Evolutionary conservation across 2,113 vertebrate species (phyloP), one percentile per base, ranked within the genome.

Genomic region (Ceuthmochares aereus): DNA sequence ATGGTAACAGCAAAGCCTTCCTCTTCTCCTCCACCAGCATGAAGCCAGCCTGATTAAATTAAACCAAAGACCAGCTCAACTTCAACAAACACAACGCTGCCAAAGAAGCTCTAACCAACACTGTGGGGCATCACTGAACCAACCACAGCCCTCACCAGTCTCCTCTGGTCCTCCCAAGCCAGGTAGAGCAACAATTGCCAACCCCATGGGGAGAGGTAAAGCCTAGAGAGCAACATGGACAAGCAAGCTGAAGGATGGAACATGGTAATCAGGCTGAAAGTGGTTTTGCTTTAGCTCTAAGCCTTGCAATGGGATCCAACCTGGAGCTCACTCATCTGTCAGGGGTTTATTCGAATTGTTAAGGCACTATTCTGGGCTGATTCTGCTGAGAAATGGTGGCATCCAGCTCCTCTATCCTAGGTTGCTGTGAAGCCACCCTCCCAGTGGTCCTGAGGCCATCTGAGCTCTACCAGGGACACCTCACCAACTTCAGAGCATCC

Each of bases 351-450:
- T 94, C 43, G 0, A 78, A 95, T 92, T 75, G 76, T 94, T 97
- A 97, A 97, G 96, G 96, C 96, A 97, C 96, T 97, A 97, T 87
- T 97, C 88, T 68, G 88, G 95, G 92, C 78, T 90, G 55, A 80
- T 84, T 72, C 85, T 89, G 85, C 47, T 0, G 0, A 85, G 74
- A 79, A 94, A 90, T 3, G 3, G 88, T 7, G 12, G 21, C 4
- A 1, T 84, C 76, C 83, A 23, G 17, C 74, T 93, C 54, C 87
- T 92, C 84, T 36, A 2, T 8, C 76, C 49, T 14, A 20, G n/a
- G 47, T 6, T 60, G 62, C 45, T 4, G 0, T 7, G 3, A 29
- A 70, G 60, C 43, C n/a, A 81, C 86, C 73, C 21, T 87, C 70
- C 88, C 4, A 10, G 76, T 0, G 0, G 34, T 60, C 93, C 83